Evolutionary conservation across 2,797 vertebrate genomes (phyloP).

Genomic region (Coranthus polyacanthus): DNA sequence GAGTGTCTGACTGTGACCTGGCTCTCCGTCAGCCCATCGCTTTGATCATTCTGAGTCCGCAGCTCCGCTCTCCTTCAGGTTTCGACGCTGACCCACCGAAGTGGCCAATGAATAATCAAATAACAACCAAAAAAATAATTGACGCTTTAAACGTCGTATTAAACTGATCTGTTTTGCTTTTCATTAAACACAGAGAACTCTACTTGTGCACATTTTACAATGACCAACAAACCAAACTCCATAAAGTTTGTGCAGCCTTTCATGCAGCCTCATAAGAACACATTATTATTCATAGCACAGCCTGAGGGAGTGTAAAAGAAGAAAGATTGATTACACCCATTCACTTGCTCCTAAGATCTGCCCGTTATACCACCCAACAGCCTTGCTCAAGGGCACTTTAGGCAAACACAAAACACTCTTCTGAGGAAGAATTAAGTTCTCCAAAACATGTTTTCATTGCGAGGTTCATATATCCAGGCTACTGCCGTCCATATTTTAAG

Average conservation of each 20-base stretch:
- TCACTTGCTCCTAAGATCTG: conserved; percentile 13
- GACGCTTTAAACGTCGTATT: no score
- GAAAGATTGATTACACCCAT: conserved; percentile 38
- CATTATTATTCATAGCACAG: conserved; percentile 26
- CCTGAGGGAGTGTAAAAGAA: conserved; percentile 18
- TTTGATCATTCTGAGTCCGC: no score
- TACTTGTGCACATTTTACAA: conserved; percentile 3
- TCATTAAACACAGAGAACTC: no score
- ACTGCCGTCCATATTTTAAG: conserved; percentile 8
- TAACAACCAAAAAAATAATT: no score
- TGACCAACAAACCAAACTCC: conserved; percentile 4
- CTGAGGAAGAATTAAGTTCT: not conserved
- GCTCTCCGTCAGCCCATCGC: no score
- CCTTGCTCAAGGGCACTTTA: conserved; percentile 30
- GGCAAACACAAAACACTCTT: conserved; percentile 10
- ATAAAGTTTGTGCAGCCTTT: conserved; percentile 17
- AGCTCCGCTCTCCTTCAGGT: no score
- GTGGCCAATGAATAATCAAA: no score
- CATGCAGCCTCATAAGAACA: conserved; percentile 17
- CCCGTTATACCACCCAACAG: conserved; percentile 12
- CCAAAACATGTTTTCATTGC: not conserved
- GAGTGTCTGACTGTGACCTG: no score
- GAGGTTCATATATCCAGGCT: not conserved
- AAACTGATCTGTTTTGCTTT: no score
- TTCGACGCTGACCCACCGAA: no score